Evolutionary conservation across 1,140 invertebrate species (phyloP), one percentile per base, ranked within the genome.

Genomic region (Megalonaias nervosa): DNA sequence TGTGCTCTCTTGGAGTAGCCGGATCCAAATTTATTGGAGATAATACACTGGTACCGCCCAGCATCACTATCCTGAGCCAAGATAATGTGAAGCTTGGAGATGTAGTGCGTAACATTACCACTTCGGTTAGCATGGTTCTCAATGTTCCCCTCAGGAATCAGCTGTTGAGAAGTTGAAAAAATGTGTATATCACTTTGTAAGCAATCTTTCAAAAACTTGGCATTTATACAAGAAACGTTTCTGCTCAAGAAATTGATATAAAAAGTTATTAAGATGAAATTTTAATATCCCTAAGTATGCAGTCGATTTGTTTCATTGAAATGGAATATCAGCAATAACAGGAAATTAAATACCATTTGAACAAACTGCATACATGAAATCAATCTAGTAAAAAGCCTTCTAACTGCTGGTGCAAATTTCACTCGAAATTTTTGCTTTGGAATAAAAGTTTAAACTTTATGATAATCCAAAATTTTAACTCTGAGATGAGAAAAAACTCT

Each of bases 21-120:
- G 15, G 95, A 95, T 12, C 97, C 97, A 92, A 95, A 98, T 74
- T 93, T 93, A 88, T 98, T 99, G 0, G 94, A 94, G 4, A 97
- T 96, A 77, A 98, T 94, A 92, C 97, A 99, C 88, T 99, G 97
- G 91, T 98, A 99, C 87, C 93, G 93, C 2, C 97, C 97, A 81
- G 94, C 94, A 90, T 97, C 93, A 17, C 92, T 91, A 89, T 96
- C 93, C 21, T 94, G 93, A 1, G 97, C 93, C 86, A 95, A 94
- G 17, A 89, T 89, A 65, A 98, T 92, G 58, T 94, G 91, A 56
- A 97, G 91, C n/a, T 92, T 88, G 13, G 95, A 96, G 16, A 93
- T 93, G 60, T 87, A 89, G n/a, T 85, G 83, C 16, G 84, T 87
- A 14, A 88, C 79, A 65, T 85, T 82, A 14, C 83, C 84, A 21